These are phyloP conservation scores for Eumerus sabulonum DNA, from an alignment of 2,888 invertebrate species.

Conservation along the genomic window DNA sequence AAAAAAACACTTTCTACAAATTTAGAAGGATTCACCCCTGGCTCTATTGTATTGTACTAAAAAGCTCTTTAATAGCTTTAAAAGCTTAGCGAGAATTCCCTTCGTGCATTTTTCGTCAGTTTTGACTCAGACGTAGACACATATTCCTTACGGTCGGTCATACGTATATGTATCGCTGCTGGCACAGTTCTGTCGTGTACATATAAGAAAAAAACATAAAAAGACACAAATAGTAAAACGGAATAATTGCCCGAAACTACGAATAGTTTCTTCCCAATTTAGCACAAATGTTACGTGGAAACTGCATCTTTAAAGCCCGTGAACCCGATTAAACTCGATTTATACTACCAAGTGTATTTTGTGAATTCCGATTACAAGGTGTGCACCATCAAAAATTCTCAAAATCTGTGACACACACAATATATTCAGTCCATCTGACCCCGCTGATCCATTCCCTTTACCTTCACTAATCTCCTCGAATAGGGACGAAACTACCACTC, in stretches of 20 bases:
- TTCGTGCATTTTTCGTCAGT: constrained; percentile 16
- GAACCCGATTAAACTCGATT: constrained; percentile 72
- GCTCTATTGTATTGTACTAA: constrained; percentile 12
- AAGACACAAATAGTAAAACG: constrained; percentile 39
- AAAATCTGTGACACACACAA: constrained; percentile 48
- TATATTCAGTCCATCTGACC: constrained; percentile 15
- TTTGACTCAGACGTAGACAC: constrained; percentile 72
- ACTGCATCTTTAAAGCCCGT: constrained; percentile 70
- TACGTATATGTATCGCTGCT: constrained; percentile 49
- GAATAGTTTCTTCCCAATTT: constrained; percentile 59
- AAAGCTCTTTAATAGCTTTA: constrained; percentile 22
- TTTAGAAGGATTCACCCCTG: neutral
- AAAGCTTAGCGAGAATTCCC: constrained; percentile 33
- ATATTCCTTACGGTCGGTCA: constrained; percentile 71
- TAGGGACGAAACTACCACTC: neutral
- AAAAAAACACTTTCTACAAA: neutral
- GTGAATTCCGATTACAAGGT: constrained; percentile 41
- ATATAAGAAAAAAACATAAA: constrained; percentile 38
- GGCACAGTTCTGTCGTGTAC: constrained; percentile 49
- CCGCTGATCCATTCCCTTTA: constrained; percentile 9
- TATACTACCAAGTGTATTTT: constrained; percentile 16
- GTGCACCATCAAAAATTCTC: constrained; percentile 43
- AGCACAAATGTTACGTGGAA: constrained; percentile 74
- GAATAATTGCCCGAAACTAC: constrained; percentile 21
- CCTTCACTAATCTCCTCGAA: no score